Evolutionary conservation across 2,888 invertebrate species (phyloP).

Genomic region (Lepidonotus clava): DNA sequence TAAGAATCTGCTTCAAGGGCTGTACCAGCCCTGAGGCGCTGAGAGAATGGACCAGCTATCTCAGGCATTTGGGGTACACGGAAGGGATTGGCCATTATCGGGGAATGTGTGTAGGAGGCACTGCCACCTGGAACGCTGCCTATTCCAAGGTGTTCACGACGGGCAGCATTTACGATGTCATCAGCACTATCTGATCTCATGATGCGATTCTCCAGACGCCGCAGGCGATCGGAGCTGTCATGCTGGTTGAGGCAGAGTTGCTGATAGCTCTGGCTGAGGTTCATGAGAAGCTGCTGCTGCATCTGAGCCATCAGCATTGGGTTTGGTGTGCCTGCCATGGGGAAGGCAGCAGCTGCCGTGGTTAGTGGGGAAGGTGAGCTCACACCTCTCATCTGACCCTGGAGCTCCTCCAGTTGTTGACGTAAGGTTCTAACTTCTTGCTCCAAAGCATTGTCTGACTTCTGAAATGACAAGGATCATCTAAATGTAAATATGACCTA

Average conservation of each 20-base stretch:
- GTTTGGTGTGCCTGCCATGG: background rate
- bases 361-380: background rate
- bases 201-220: conserved; percentile 65
- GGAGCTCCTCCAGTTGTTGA: conserved; percentile 32
- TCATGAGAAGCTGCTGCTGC: conserved; percentile 87
- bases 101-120: background rate
- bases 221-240: conserved; percentile 80
- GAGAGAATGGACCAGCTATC: background rate
- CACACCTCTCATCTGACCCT: background rate
- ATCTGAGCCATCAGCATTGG: conserved; percentile 62
- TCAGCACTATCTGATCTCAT: conserved; percentile 25
- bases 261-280: conserved; percentile 88
- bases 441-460: conserved; percentile 1
- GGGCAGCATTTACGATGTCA: conserved; percentile 6
- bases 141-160: background rate
- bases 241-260: conserved; percentile 85
- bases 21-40: background rate
- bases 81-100: conserved; percentile 25
- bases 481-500: background rate
- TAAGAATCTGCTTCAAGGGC: background rate
- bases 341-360: background rate
- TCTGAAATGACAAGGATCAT: background rate
- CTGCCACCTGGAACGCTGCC: background rate
- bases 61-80: background rate
- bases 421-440: conserved; percentile 32